Conservation (phyloP, 2,797 vertebrate genomes). For the Chelon auratus region DNA sequence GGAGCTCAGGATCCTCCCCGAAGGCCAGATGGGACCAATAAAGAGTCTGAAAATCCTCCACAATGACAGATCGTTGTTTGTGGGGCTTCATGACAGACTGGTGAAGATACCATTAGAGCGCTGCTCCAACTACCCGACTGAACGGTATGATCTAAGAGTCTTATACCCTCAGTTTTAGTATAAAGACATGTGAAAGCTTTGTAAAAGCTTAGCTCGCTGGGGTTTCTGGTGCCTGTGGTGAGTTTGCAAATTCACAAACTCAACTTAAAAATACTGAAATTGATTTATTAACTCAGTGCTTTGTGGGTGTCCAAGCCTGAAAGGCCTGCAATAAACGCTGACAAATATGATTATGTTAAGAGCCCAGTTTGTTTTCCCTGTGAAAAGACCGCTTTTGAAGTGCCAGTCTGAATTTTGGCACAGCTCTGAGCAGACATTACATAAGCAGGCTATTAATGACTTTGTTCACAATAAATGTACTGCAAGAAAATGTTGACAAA, state of each 20-base stretch:
- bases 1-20: conserved; percentile 91
- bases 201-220: background rate
- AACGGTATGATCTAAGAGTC: conserved; percentile 65
- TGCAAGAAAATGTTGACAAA: conserved; percentile 2
- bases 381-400: conserved; percentile 28
- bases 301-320: conserved; percentile 25
- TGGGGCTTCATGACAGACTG: conserved; percentile 90
- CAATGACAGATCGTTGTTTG: conserved; percentile 90
- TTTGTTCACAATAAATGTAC: conserved; percentile 17
- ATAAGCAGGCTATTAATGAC: conserved; percentile 13
- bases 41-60: conserved; percentile 92
- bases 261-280: conserved; percentile 22
- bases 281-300: conserved; percentile 20
- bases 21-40: conserved; percentile 84
- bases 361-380: conserved; percentile 34
- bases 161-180: background rate
- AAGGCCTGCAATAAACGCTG: conserved; percentile 36
- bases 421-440: conserved; percentile 25
- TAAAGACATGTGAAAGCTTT: background rate
- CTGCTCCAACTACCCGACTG: conserved; percentile 76
- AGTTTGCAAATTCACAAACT: conserved; percentile 8
- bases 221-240: background rate
- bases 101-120: conserved; percentile 91
- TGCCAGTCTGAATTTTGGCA: conserved; percentile 19
- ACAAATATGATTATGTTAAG: conserved; percentile 58